Evolutionary conservation across 2,888 invertebrate species (phyloP).

Genomic region (Gryllus longicercus): DNA sequence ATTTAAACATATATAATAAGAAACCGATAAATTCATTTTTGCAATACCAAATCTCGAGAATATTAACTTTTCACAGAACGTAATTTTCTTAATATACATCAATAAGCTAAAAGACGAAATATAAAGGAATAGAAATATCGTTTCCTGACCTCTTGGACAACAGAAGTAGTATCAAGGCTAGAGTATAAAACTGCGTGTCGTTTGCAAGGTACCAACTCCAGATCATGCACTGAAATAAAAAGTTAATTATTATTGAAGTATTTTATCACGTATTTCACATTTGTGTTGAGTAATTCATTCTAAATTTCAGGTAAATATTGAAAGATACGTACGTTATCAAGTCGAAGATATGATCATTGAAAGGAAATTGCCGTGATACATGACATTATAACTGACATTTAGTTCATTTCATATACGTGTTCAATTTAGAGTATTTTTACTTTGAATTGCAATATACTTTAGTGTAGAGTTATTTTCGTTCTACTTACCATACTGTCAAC

Average conservation of each 20-base stretch:
- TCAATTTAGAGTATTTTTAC: no score
- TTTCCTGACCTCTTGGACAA: constrained; percentile 35
- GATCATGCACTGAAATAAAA: constrained; percentile 37
- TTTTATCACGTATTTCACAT: neutral
- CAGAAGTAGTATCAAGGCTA: constrained; percentile 36
- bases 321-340: no score
- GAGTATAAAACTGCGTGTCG: constrained; percentile 37
- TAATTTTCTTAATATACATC: neutral
- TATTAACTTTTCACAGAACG: neutral
- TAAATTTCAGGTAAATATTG: neutral
- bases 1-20: neutral
- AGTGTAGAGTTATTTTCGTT: no score
- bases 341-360: no score
- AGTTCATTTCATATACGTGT: no score
- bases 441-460: no score
- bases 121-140: constrained; percentile 23
- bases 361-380: no score
- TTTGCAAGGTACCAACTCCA: constrained; percentile 39
- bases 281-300: neutral
- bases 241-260: constrained; percentile 17
- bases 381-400: no score
- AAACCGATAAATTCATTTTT: no score
- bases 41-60: neutral
- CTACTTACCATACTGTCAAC: constrained; percentile 69
- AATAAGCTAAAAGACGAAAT: constrained; percentile 11